These are phyloP conservation scores for Ginglymostoma cirratum DNA, from an alignment of 2,113 vertebrate species.

Conservation along the genomic window DNA sequence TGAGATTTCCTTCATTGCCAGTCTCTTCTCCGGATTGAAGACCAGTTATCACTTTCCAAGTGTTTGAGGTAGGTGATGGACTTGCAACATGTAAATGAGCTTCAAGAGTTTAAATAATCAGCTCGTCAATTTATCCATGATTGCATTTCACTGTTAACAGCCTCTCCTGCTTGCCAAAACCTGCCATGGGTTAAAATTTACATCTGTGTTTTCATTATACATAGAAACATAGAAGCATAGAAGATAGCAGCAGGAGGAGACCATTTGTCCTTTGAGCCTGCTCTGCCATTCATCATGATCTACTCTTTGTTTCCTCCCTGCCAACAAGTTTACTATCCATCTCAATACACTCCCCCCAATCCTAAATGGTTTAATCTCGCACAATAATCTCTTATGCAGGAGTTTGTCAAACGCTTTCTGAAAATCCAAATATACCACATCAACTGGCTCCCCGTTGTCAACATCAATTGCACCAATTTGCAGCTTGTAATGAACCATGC, in stretches of 20 bases:
- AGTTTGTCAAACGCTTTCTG: too few relatives aligned
- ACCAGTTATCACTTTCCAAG: neutral
- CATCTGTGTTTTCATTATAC: neutral
- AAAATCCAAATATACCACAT: too few relatives aligned
- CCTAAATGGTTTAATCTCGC: too few relatives aligned
- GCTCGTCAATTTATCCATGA: neutral
- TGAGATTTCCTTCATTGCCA: neutral
- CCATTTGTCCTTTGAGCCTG: too few relatives aligned
- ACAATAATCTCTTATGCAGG: too few relatives aligned
- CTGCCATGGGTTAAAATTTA: neutral
- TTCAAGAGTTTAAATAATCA: neutral
- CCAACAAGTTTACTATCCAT: too few relatives aligned
- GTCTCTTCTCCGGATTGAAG: neutral
- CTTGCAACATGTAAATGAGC: neutral
- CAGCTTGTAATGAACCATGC: neutral
- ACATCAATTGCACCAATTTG: neutral
- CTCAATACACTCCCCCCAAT: too few relatives aligned
- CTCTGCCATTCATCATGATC: too few relatives aligned
- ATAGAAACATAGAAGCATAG: too few relatives aligned
- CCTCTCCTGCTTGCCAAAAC: neutral
- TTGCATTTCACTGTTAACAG: neutral
- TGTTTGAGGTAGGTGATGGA: neutral
- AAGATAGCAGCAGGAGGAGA: too few relatives aligned
- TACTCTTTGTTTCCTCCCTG: too few relatives aligned
- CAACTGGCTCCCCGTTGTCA: too few relatives aligned